These are phyloP conservation scores for Priocnemis perturbator DNA, from an alignment of 2,888 invertebrate genomes.

Conservation along the genomic window DNA sequence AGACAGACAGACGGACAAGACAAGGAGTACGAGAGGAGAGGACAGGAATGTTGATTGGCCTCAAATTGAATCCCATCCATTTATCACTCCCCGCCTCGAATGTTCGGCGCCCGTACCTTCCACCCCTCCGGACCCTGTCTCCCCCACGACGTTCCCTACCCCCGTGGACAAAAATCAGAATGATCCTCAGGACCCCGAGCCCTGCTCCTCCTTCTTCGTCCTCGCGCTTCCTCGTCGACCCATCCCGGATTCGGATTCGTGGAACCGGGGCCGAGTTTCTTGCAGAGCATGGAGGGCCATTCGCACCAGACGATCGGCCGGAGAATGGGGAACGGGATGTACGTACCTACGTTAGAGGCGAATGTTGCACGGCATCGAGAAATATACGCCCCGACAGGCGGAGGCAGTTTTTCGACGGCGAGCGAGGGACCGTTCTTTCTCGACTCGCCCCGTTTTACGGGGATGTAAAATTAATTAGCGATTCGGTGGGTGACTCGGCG, in stretches of 20 bases:
- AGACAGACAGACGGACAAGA: conserved; percentile 51
- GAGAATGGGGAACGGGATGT: conserved; percentile 8
- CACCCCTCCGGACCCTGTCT: conserved; percentile 26
- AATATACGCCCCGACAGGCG: conserved; percentile 16
- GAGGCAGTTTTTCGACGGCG: conserved; percentile 33
- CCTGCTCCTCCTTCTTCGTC: neutral
- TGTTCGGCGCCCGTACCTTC: conserved; percentile 30
- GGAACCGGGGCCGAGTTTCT: conserved; percentile 41
- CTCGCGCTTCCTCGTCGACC: conserved; percentile 7
- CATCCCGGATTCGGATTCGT: conserved; percentile 26
- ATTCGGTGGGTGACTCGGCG: conserved; percentile 37
- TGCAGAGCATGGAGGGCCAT: conserved; percentile 29
- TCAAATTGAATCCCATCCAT: conserved; percentile 72
- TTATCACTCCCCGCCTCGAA: conserved; percentile 64
- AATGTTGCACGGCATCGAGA: conserved; percentile 11
- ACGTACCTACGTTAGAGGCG: conserved; percentile 27
- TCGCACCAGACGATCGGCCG: conserved; percentile 16
- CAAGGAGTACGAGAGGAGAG: conserved; percentile 54
- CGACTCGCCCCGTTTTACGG: conserved; percentile 51
- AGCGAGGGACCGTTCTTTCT: conserved; percentile 1
- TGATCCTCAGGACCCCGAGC: conserved; percentile 16
- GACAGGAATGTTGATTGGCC: conserved; percentile 73
- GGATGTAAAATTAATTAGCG: conserved; percentile 67
- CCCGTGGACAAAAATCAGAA: conserved; percentile 52
- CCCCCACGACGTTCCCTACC: conserved; percentile 25